Evolutionary conservation across 2,888 invertebrate species (phyloP).

Genomic region (Drosophila mulleri): DNA sequence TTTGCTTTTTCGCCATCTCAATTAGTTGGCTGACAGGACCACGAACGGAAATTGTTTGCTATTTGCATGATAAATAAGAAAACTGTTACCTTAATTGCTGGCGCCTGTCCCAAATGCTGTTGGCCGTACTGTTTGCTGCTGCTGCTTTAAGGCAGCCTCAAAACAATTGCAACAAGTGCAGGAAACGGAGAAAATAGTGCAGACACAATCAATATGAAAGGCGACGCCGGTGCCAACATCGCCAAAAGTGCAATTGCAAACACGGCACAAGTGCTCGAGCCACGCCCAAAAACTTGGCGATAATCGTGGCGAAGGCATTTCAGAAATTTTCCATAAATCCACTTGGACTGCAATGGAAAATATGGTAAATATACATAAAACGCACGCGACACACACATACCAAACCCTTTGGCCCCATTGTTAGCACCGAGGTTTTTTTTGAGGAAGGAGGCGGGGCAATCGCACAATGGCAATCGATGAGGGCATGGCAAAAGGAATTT

Average conservation of each 20-base stretch:
- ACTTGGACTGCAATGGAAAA: conserved; percentile 51
- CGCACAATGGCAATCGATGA: conserved; percentile 71
- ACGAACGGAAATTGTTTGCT: conserved; percentile 73
- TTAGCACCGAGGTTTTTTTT: conserved; percentile 21
- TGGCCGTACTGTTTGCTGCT: conserved; percentile 8
- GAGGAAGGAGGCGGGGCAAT: background rate
- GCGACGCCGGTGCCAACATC: conserved; percentile 16
- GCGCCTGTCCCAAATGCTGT: conserved; percentile 12
- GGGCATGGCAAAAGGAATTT: conserved; percentile 62
- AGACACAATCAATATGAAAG: conserved; percentile 26
- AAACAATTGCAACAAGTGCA: conserved; percentile 40
- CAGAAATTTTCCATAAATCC: conserved; percentile 71
- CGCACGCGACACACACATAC: conserved; percentile 50
- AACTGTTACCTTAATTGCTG: conserved; percentile 44
- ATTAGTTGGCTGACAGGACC: conserved; percentile 73
- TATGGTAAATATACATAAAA: conserved; percentile 44
- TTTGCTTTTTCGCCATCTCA: conserved; percentile 65
- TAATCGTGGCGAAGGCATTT: conserved; percentile 55
- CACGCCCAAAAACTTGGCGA: conserved; percentile 30
- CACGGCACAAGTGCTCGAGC: conserved; percentile 14
- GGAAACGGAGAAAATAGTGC: conserved; percentile 1
- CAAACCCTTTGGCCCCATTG: background rate
- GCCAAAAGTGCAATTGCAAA: conserved; percentile 52
- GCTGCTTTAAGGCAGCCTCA: conserved; percentile 10
- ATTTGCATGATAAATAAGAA: conserved; percentile 56